A percentile compares a stretch with the other conserved stretches of the same genome.
These are phyloP conservation scores for Pygoscelis adeliae DNA, from an alignment of 2,113 vertebrate species.

Conservation along the genomic window DNA sequence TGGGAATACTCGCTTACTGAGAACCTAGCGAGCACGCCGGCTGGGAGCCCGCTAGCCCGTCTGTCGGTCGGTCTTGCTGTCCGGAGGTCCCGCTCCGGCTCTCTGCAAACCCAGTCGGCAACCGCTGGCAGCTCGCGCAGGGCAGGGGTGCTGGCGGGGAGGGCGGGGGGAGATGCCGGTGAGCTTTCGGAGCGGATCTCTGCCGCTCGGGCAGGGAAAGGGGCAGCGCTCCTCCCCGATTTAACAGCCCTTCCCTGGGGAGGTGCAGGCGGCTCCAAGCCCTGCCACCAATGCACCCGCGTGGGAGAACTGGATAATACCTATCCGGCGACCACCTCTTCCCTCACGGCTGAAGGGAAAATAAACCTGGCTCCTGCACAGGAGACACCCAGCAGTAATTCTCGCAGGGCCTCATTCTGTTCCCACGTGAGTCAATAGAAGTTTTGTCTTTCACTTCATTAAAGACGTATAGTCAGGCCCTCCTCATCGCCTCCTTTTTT, in stretches of 20 bases:
- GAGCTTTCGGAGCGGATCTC: neutral
- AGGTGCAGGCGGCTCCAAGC: neutral
- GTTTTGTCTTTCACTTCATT: neutral
- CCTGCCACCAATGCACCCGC: too few species aligned
- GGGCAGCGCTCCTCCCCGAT: neutral
- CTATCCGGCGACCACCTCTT: neutral
- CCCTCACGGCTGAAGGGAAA: neutral
- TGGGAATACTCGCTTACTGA: neutral
- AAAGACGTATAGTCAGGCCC: neutral
- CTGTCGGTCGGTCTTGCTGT: neutral
- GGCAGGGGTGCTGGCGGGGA: neutral
- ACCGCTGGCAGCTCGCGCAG: neutral
- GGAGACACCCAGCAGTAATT: neutral
- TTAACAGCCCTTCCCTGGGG: neutral
- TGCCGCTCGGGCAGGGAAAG: neutral
- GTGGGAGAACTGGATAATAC: accelerated
- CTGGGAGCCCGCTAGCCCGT: neutral
- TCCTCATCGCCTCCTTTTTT: neutral
- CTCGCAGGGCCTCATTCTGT: neutral
- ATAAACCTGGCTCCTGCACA: neutral
- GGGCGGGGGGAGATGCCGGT: too few species aligned
- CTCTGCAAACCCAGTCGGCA: neutral
- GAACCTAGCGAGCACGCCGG: neutral
- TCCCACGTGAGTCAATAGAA: neutral
- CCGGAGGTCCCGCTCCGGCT: neutral